Conservation (phyloP, 2,888 invertebrate genomes). For the Pardosa pseudoannulata region DNA sequence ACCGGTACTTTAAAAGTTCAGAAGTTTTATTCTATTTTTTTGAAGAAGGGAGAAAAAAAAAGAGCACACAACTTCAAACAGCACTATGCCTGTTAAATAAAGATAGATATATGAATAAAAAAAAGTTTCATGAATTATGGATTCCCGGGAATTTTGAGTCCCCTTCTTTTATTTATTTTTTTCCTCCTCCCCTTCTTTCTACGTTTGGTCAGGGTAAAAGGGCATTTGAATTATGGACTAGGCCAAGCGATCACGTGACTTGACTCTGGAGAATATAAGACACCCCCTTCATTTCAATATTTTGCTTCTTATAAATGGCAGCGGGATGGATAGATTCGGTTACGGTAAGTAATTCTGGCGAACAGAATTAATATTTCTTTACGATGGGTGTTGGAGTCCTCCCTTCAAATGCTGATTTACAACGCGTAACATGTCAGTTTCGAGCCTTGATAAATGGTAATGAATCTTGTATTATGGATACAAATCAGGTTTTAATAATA, state of each 20-base stretch:
- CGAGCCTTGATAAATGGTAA: not conserved
- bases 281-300: slow-evolving; percentile 5
- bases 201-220: slow-evolving; percentile 30
- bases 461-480: not conserved
- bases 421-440: not conserved
- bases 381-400: not conserved
- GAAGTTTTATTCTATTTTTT: not conserved
- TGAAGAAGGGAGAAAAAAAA: not conserved
- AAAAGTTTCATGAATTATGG: slow-evolving; percentile 49
- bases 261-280: not conserved
- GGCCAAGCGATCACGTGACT: not conserved
- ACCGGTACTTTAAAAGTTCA: slow-evolving; percentile 22
- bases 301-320: slow-evolving; percentile 1
- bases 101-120: not conserved
- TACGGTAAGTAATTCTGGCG: not conserved
- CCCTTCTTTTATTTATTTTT: not conserved
- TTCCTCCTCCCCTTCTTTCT: not conserved
- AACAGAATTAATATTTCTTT: not conserved
- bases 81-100: not conserved
- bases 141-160: slow-evolving; percentile 5
- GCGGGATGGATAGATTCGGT: not conserved
- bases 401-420: not conserved
- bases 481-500: too few relatives aligned
- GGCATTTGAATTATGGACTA: slow-evolving; percentile 38
- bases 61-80: not conserved